Evolutionary conservation across 2,113 vertebrate genomes (phyloP).

Genomic region (Motacilla tschutschensis): DNA sequence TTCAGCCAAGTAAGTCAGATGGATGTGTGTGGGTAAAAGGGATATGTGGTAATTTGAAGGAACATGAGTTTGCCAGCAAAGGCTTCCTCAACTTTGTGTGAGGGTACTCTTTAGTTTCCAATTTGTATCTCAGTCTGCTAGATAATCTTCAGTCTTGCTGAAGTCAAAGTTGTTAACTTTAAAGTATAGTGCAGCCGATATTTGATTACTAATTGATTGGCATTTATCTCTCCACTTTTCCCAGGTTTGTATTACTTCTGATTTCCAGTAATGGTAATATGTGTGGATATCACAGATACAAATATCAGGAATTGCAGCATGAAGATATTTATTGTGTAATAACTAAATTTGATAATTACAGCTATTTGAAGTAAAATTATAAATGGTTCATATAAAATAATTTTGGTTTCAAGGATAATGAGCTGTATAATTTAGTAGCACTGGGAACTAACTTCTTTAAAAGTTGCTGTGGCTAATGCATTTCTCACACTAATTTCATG

Average conservation of each 20-base stretch:
- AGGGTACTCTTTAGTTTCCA: not conserved
- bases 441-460: not conserved
- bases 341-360: not conserved
- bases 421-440: constrained; percentile 8
- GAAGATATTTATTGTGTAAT: not conserved
- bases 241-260: not conserved
- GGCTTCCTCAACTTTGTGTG: not conserved
- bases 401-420: constrained; percentile 10
- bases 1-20: constrained; percentile 19
- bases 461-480: constrained; percentile 30
- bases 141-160: not conserved
- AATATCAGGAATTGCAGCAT: not conserved
- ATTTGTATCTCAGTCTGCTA: not conserved
- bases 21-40: not conserved
- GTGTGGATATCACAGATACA: not conserved
- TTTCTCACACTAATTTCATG: constrained; percentile 29
- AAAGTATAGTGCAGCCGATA: not conserved
- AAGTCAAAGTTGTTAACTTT: not conserved
- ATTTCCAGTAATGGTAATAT: not conserved
- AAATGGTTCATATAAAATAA: not conserved
- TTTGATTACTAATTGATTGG: not conserved
- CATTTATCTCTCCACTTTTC: not conserved
- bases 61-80: not conserved
- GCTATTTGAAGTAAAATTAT: constrained; percentile 21
- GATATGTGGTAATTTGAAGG: not conserved